Base-by-base conservation (phyloP, 2,113 vertebrate species). In the Sylvilagus bachmani region DNA sequence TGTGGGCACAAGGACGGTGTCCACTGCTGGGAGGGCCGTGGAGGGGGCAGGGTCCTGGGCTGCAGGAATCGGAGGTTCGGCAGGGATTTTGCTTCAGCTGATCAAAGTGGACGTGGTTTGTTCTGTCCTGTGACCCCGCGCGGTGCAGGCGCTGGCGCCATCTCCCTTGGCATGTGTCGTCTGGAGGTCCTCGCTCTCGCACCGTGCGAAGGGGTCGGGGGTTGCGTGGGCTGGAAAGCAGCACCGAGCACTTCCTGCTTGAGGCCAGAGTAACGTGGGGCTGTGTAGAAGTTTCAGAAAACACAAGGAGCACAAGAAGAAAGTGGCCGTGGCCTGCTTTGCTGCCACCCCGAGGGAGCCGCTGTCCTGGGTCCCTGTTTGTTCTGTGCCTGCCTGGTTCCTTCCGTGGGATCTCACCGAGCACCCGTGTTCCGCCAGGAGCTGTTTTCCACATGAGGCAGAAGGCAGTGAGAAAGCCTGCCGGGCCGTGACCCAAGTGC, bases 131-230 rank as follows among this genome's bases (percentile, higher is more conserved):
- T 85, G 67, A 89, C 2, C 24, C 11, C 2, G 1, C 21, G 36
- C 70, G 44, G 81, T 5, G 17, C 9, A 3, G 53, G 61, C 17
- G 51, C 29, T 8, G 25, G 4, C 5, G 38, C 13, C 27, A 31
- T 83, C 38, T 69, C 62, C 61, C 25, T 3, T 9, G 11, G 62
- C 10, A 17, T 51, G 12, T 25, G 27, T 4, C 14, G n/a, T 67
- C 14, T 61, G 11, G 2, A 44, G 11, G 58, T 53, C 14, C 22
- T 4, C n/a, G 7, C 38, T 84, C 2, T 0, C 29, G 9, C 24
- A 53, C 13, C 2, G 1, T 3, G 6, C 6, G 10, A 44, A 27
- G 14, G 49, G 29, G n/a, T 66, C 0, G 0, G 21, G 14, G 14
- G 11, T 79, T 67, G n/a, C 3, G 11, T 3, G n/a, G 14, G 19